A percentile compares a stretch with the other conserved stretches of the same genome.
phyloP scores from a whole-genome alignment of 2,113 vertebrate species.

The Cygnus atratus region DNA sequence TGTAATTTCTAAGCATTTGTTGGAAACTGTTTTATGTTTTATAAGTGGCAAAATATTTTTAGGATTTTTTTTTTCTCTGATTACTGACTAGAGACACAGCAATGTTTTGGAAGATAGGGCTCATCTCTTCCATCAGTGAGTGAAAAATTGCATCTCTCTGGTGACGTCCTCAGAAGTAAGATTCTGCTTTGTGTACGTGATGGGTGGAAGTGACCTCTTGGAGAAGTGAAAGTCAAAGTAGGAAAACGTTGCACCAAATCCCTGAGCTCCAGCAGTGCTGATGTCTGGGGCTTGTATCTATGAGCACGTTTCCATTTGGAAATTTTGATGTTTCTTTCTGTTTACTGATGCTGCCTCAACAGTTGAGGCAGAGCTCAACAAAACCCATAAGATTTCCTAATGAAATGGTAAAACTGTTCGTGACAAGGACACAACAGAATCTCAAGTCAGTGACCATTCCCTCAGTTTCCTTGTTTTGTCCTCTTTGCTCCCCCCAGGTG shows the following conservation, averaged over 20 bases:
- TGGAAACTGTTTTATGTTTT: background rate
- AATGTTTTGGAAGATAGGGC: background rate
- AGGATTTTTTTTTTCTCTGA: background rate
- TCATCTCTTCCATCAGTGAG: background rate
- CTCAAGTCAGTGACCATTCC: background rate
- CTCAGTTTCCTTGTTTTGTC: background rate
- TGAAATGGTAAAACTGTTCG: background rate
- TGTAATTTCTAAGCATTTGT: background rate
- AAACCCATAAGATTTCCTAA: background rate
- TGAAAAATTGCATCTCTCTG: background rate
- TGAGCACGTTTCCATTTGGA: background rate
- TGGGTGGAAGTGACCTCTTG: background rate
- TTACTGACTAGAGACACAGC: background rate
- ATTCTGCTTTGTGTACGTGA: fast-evolving
- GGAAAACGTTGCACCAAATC: background rate
- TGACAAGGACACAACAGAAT: background rate
- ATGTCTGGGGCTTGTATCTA: background rate
- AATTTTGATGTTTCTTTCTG: background rate
- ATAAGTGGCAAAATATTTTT: background rate
- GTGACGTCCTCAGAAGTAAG: background rate
- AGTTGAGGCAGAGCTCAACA: background rate
- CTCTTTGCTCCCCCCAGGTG: fast-evolving
- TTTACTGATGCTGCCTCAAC: background rate
- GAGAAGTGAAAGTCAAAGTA: background rate
- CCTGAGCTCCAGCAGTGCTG: background rate